Conservation (phyloP, 2,888 invertebrate genomes). For the Leistus spinibarbis region DNA sequence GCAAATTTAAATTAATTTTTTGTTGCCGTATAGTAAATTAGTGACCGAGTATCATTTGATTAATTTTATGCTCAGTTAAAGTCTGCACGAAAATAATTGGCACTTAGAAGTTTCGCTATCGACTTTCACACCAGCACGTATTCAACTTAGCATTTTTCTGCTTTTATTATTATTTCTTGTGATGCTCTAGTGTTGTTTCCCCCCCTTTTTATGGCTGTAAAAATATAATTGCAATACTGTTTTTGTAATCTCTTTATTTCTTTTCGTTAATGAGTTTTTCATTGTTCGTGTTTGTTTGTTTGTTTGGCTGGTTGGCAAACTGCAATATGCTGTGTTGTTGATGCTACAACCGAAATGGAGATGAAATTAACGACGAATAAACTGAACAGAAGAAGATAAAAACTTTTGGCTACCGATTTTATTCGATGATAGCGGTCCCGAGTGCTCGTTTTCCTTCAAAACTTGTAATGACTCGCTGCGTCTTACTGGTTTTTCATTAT, state of each 20-base stretch:
- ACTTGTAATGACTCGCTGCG: constrained; percentile 18
- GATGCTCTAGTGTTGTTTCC: background rate
- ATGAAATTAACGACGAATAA: constrained; percentile 15
- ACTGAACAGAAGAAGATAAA: constrained; percentile 20
- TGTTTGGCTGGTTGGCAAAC: constrained; percentile 4
- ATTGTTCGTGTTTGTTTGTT: constrained; percentile 12
- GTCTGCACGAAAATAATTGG: constrained; percentile 8
- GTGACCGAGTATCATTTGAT: constrained; percentile 23
- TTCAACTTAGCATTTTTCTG: background rate
- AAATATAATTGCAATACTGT: constrained; percentile 11
- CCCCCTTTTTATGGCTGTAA: background rate
- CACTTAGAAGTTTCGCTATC: background rate
- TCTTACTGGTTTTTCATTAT: constrained; percentile 24
- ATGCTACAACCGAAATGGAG: background rate
- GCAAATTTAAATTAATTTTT: constrained; percentile 34
- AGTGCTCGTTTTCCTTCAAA: constrained; percentile 5
- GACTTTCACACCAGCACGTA: background rate
- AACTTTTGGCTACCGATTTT: constrained; percentile 28
- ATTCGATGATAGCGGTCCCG: constrained; percentile 26
- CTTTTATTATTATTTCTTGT: background rate
- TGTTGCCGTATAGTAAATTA: constrained; percentile 16
- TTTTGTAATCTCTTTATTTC: constrained; percentile 1
- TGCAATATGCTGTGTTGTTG: constrained; percentile 13
- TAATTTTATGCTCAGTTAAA: constrained; percentile 14
- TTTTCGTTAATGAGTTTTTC: constrained; percentile 24